Evolutionary conservation across 2,888 invertebrate species (phyloP).

Genomic region (Pristionchus entomophagus): DNA sequence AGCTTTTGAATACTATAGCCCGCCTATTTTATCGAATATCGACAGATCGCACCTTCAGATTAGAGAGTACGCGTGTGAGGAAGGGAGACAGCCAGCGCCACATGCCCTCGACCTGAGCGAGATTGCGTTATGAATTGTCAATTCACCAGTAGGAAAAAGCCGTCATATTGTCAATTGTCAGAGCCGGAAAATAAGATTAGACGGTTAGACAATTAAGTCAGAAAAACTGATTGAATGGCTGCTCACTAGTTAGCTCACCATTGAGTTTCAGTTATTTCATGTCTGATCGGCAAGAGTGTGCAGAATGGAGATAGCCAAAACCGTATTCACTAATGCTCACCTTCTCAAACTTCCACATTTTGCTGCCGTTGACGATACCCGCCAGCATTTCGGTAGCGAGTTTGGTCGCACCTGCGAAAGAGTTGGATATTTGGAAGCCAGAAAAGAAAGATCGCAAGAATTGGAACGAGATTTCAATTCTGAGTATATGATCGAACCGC

Average conservation of each 20-base stretch:
- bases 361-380: constrained; percentile 85
- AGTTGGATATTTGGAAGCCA: too few relatives aligned
- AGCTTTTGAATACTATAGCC: neutral
- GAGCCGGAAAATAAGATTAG: neutral
- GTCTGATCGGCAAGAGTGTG: too few relatives aligned
- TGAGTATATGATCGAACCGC: neutral
- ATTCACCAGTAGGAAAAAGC: too few relatives aligned
- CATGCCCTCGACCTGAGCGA: constrained; percentile 76
- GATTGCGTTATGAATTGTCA: neutral
- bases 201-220: too few relatives aligned
- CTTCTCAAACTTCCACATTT: constrained; percentile 69
- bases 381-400: constrained; percentile 88
- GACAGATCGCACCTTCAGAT: constrained; percentile 58
- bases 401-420: constrained; percentile 40
- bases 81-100: constrained; percentile 83
- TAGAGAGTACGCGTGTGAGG: constrained; percentile 79
- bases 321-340: neutral
- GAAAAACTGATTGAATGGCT: too few relatives aligned
- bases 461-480: neutral
- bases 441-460: too few relatives aligned
- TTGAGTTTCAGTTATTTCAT: too few relatives aligned
- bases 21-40: neutral
- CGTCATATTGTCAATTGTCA: too few relatives aligned
- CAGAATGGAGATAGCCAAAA: too few relatives aligned
- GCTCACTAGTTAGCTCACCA: too few relatives aligned